A percentile compares a stretch with the other conserved stretches of the same genome.
Conservation (phyloP, 2,797 vertebrate species). For the Percopsis omiscomaycus region DNA sequence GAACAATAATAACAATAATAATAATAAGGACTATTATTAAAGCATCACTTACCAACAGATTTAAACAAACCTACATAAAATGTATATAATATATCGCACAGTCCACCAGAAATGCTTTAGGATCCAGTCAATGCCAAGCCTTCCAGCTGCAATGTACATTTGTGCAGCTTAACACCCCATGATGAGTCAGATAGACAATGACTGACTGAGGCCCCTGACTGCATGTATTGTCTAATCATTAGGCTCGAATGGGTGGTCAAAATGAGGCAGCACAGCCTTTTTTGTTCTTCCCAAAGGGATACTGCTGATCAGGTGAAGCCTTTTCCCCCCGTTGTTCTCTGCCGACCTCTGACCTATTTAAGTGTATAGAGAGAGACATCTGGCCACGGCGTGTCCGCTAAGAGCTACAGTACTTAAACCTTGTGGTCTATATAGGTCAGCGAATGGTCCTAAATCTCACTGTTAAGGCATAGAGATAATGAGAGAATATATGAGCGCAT, state of each 20-base stretch:
- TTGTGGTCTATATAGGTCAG: conserved; percentile 71
- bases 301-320: conserved; percentile 50
- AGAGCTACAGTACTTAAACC: conserved; percentile 40
- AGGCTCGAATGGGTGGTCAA: conserved; percentile 3
- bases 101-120: conserved; percentile 22
- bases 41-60: not conserved
- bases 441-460: conserved; percentile 58
- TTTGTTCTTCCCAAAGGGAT: conserved; percentile 50
- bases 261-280: conserved; percentile 46
- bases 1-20: too few relatives aligned
- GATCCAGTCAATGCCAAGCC: conserved; percentile 17
- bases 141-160: conserved; percentile 20
- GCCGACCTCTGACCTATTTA: conserved; percentile 72
- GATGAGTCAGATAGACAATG: conserved; percentile 5
- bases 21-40: conserved; percentile 33
- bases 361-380: conserved; percentile 55
- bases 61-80: not conserved
- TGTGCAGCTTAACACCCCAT: not conserved
- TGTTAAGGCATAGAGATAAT: conserved; percentile 51
- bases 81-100: conserved; percentile 11
- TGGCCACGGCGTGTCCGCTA: conserved; percentile 55
- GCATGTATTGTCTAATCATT: conserved; percentile 29
- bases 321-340: conserved; percentile 38
- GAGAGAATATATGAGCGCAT: not conserved
- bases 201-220: conserved; percentile 17